Percentiles rank a stretch among this genome's conserved stretches.
Conservation (phyloP, 2,888 invertebrate species). For the Pristionchus japonicus region DNA sequence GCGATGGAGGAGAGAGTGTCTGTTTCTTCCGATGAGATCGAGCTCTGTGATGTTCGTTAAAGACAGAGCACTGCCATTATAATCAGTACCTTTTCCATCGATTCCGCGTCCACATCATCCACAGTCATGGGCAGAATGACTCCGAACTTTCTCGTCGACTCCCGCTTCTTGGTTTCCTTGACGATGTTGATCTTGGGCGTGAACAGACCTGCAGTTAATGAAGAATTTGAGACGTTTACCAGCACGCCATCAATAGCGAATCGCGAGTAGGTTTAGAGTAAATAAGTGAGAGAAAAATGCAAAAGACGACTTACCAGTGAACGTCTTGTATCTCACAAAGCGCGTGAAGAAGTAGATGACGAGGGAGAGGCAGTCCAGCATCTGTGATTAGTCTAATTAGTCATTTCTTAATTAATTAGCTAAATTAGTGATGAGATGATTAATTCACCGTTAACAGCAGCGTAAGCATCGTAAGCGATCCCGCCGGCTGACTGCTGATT, state of each 20-base stretch:
- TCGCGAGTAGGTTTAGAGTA: too few relatives aligned
- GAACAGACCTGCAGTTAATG: conserved; percentile 25
- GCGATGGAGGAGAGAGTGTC: not conserved
- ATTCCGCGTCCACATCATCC: not conserved
- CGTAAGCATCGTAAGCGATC: not conserved
- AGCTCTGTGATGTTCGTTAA: not conserved
- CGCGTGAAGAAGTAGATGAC: conserved; percentile 19
- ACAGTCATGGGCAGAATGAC: not conserved
- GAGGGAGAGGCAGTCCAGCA: not conserved
- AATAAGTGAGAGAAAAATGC: not conserved
- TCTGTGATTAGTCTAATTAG: not conserved
- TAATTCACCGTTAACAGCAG: not conserved
- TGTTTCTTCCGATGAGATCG: not conserved
- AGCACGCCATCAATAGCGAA: too few relatives aligned
- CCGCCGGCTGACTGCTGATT: conserved; percentile 1
- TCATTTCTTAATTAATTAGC: not conserved
- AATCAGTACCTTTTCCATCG: not conserved
- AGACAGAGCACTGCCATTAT: not conserved
- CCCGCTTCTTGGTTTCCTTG: not conserved
- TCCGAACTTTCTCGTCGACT: not conserved
- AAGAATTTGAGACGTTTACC: too few relatives aligned
- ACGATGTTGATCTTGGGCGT: conserved; percentile 5
- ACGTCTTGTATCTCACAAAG: not conserved
- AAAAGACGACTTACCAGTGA: not conserved
- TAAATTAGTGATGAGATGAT: not conserved